Evolutionary conservation across 2,113 vertebrate genomes (phyloP).

Genomic region (Pipra filicauda): DNA sequence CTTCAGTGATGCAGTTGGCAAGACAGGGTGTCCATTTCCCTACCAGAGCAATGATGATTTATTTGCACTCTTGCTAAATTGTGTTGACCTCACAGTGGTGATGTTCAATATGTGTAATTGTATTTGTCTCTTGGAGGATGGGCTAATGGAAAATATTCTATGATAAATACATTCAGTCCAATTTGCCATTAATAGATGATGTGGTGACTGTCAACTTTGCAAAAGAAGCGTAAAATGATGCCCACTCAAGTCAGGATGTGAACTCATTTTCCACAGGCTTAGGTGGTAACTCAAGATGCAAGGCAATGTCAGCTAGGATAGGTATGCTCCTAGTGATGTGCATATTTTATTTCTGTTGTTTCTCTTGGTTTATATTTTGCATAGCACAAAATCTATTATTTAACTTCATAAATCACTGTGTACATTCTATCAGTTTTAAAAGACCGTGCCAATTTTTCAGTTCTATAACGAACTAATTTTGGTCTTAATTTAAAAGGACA

Average conservation of each 20-base stretch:
- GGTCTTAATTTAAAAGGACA: not conserved
- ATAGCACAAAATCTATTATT: not conserved
- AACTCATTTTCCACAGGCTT: not conserved
- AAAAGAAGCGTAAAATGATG: not conserved
- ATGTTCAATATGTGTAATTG: not conserved
- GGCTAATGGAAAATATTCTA: not conserved
- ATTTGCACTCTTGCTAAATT: not conserved
- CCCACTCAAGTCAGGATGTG: not conserved
- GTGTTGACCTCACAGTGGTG: not conserved
- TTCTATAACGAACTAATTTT: not conserved
- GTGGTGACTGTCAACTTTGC: not conserved
- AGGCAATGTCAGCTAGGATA: not conserved
- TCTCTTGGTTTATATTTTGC: not conserved
- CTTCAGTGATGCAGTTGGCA: not conserved
- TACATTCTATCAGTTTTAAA: not conserved
- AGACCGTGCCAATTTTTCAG: not conserved
- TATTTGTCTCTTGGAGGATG: conserved; percentile 19
- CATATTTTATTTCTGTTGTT: not conserved
- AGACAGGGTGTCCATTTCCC: not conserved
- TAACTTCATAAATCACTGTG: not conserved
- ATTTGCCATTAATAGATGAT: not conserved
- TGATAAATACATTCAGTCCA: not conserved
- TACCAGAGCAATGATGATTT: not conserved
- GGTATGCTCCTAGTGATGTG: not conserved
- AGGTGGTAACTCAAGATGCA: not conserved